Percentiles rank a stretch among this genome's conserved stretches.
phyloP scores from a whole-genome alignment of 2,113 vertebrate genomes.

The Diglossa brunneiventris region DNA sequence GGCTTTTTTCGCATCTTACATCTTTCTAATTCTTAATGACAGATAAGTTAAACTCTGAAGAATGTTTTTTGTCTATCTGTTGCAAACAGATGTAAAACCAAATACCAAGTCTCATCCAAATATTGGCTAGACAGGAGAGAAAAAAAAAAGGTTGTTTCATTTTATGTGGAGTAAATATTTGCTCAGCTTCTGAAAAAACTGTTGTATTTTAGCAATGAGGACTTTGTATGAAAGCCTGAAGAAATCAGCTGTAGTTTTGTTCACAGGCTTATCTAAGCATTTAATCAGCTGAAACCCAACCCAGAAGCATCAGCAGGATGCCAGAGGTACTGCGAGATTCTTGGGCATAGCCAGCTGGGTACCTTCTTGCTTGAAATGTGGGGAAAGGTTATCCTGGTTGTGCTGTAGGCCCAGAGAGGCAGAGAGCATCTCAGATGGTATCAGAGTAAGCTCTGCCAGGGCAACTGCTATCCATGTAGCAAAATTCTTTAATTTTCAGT shows the following conservation, averaged over 20 bases:
- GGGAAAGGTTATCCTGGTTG: neutral
- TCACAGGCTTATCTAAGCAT: neutral
- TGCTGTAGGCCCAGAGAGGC: neutral
- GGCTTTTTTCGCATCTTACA: neutral
- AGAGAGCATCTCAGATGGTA: neutral
- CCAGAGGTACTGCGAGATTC: neutral
- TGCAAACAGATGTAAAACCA: neutral
- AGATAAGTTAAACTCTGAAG: neutral
- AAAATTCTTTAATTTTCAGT: neutral
- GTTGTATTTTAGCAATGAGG: neutral
- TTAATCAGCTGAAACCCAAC: neutral
- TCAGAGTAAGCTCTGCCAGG: neutral
- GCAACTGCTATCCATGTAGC: neutral
- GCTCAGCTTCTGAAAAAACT: neutral
- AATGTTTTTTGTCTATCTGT: neutral
- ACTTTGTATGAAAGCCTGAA: neutral
- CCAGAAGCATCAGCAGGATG: neutral
- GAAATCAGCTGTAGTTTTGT: neutral
- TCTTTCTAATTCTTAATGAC: neutral
- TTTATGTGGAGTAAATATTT: neutral
- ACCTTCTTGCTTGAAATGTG: neutral
- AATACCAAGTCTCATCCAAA: neutral
- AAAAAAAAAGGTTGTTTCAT: neutral
- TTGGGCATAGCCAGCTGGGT: neutral
- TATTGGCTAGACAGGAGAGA: neutral